These are phyloP conservation scores for Molossus alvarezi DNA, from an alignment of 2,797 vertebrate species.

Conservation along the genomic window DNA sequence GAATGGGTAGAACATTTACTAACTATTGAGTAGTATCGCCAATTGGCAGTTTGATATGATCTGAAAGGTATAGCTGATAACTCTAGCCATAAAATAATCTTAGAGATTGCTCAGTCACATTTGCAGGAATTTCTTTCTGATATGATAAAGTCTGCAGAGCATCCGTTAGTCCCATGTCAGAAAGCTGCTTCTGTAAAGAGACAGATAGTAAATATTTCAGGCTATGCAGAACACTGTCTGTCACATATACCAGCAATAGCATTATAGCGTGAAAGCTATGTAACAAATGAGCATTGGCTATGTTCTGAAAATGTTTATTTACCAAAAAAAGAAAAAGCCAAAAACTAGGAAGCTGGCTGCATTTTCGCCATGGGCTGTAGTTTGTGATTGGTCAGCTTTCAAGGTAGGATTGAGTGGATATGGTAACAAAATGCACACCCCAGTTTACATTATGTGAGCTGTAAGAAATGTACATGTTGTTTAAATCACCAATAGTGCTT, in stretches of 20 bases:
- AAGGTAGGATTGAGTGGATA: neutral
- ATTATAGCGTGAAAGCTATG: neutral
- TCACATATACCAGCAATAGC: neutral
- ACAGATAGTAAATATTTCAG: neutral
- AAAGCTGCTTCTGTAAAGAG: neutral
- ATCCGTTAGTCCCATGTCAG: neutral
- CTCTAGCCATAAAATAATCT: neutral
- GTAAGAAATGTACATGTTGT: neutral
- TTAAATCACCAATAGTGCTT: neutral
- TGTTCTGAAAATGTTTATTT: neutral
- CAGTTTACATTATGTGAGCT: neutral
- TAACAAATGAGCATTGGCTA: neutral
- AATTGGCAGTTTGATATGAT: neutral
- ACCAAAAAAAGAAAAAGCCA: neutral
- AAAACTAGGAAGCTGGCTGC: neutral
- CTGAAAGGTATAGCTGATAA: neutral
- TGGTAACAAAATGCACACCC: neutral
- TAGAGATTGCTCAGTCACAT: neutral
- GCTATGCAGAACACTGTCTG: neutral
- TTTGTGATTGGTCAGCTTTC: neutral
- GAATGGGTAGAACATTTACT: neutral
- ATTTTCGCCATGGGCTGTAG: neutral
- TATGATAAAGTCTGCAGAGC: neutral
- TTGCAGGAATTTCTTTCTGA: neutral
- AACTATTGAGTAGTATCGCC: neutral